Evolutionary conservation across 2,797 vertebrate species (phyloP), one percentile per base, ranked within the genome.

Genomic region (Pelodytes ibericus): DNA sequence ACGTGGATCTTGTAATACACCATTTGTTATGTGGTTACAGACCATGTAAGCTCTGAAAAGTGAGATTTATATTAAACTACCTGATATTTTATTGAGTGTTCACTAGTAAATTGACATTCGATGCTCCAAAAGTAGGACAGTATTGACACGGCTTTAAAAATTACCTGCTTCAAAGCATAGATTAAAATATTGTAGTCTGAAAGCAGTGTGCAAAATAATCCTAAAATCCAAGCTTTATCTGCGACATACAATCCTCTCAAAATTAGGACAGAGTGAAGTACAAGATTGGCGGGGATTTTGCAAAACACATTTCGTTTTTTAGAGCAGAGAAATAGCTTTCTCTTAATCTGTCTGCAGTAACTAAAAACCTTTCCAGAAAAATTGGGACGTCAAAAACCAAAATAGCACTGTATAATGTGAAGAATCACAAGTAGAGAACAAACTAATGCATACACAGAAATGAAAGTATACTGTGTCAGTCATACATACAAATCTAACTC

Each of bases 131-230:
- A 64, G 51, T 72, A 72, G 62, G 69, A 22, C 61, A 72, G 16
- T 18, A 53, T 3, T 33, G 27, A 39, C 75, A 78, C 20, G 20
- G 5, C 51, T 26, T 11, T 16, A 9, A 49, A 66, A 66, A 77
- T 66, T 72, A 72, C 62, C 74, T 25, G 60, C 68, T 41, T 47
- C 26, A 67, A 59, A 67, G 11, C 24, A 60, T 29, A 20, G 39
- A 58, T 72, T 72, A 78, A n/a, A 49, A 72, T 60, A 60, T 47
- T 72, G 51, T 39, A 66, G 72, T 78, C 60, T 72, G 56, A 53
- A 71, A 16, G 24, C 53, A n/a, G 60, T 59, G 69, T 36, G 62
- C 39, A n/a, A 61, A 66, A 78, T 78, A 78, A 78, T 67, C 75
- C 62, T 47, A 2, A 66, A 78, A 60, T 65, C 68, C 62, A 27